Conservation (phyloP, 2,888 invertebrate species). For the Heliconius charithonia region DNA sequence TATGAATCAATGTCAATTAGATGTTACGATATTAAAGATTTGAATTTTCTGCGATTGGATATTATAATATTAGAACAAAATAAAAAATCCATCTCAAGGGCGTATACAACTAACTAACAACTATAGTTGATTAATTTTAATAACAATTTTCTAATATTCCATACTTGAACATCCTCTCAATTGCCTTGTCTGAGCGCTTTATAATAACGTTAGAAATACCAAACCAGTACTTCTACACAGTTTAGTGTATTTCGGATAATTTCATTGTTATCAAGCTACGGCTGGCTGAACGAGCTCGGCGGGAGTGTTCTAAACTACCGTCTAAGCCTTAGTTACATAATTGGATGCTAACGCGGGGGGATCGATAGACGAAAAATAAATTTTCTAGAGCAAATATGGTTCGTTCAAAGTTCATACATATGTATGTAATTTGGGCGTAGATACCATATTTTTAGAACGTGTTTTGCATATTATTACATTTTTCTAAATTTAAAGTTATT, state of each 20-base stretch:
- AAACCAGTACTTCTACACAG: slow-evolving; percentile 26
- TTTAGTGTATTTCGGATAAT: slow-evolving; percentile 45
- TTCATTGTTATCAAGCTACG: slow-evolving; percentile 56
- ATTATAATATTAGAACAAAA: no score
- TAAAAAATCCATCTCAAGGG: no score
- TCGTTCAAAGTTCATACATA: slow-evolving; percentile 2
- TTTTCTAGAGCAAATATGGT: background rate
- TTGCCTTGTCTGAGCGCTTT: slow-evolving; percentile 3
- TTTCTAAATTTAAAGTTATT: background rate
- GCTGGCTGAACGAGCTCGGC: slow-evolving; percentile 54
- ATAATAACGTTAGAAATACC: slow-evolving; percentile 31
- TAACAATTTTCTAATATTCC: background rate
- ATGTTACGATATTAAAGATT: no score
- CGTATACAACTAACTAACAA: no score
- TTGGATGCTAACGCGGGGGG: slow-evolving; percentile 41
- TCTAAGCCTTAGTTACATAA: slow-evolving; percentile 46
- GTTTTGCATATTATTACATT: background rate
- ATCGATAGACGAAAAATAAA: slow-evolving; percentile 34
- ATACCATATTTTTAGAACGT: background rate
- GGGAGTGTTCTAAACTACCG: slow-evolving; percentile 56
- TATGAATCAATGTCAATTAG: no score
- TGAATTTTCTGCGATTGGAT: no score
- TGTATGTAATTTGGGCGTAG: background rate
- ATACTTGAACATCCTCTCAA: background rate
- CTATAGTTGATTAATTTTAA: no score